Percentiles rank a stretch among this genome's conserved stretches.
phyloP scores from a whole-genome alignment of 2,797 vertebrate species.

The Nannoperca australis region DNA sequence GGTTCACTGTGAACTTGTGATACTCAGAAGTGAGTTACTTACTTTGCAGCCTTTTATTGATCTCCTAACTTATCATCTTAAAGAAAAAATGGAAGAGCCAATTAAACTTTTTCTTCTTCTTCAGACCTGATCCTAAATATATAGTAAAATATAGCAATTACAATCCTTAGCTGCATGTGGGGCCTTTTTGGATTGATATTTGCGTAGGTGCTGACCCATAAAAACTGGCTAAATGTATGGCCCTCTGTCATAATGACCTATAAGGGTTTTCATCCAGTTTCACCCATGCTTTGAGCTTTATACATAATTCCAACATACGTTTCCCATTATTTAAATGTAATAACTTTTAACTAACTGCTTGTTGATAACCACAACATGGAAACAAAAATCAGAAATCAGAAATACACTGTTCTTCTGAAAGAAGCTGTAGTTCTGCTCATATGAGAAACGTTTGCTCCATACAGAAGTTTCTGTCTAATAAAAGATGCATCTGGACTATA shows the following conservation, averaged over 20 bases:
- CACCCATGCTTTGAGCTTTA: background rate
- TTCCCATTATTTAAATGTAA: background rate
- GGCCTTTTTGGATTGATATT: background rate
- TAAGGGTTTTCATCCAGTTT: background rate
- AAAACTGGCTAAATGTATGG: background rate
- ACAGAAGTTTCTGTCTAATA: background rate
- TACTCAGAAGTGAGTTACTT: background rate
- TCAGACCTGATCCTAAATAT: background rate
- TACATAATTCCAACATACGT: background rate
- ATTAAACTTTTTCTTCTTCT: constrained; percentile 4
- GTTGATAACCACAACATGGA: background rate
- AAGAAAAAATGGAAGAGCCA: background rate
- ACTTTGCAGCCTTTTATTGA: background rate
- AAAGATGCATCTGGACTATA: background rate
- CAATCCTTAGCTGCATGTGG: background rate
- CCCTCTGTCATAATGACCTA: background rate
- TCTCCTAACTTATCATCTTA: background rate
- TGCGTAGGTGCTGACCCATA: background rate
- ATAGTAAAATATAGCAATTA: background rate
- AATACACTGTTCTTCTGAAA: background rate
- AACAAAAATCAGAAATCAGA: background rate
- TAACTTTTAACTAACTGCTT: background rate
- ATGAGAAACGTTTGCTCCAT: background rate
- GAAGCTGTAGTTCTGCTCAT: background rate
- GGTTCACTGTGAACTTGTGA: background rate